These are phyloP conservation scores for Nemotelus nigrinus DNA, from an alignment of 2,888 invertebrate genomes.

Conservation along the genomic window DNA sequence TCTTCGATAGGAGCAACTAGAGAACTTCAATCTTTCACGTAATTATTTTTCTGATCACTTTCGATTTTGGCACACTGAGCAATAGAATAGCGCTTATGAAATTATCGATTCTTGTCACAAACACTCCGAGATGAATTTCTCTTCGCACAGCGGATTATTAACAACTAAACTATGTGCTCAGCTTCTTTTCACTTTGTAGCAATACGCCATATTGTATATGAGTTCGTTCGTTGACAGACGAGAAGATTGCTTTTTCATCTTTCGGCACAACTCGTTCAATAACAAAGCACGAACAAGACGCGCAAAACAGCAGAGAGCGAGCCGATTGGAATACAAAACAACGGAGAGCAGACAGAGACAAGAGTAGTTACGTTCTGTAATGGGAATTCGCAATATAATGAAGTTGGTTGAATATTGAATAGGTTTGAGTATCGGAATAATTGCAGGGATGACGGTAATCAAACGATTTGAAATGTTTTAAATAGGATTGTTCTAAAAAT, in stretches of 20 bases:
- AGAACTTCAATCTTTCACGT: no score
- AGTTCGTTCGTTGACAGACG: constrained; percentile 16
- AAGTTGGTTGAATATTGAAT: neutral
- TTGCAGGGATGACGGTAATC: no score
- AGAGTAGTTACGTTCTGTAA: neutral
- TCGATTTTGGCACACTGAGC: no score
- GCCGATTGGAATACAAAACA: neutral
- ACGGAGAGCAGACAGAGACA: neutral
- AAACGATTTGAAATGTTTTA: no score
- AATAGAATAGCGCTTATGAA: no score
- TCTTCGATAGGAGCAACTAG: no score
- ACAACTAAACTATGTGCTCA: neutral
- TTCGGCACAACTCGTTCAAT: neutral
- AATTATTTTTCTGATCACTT: no score
- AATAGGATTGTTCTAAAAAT: no score
- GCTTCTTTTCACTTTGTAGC: neutral
- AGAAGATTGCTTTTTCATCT: neutral
- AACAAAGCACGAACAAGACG: neutral
- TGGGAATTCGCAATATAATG: neutral
- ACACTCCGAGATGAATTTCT: no score
- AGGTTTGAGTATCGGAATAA: neutral
- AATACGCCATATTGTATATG: constrained; percentile 17
- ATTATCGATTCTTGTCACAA: no score
- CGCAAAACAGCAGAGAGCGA: neutral
- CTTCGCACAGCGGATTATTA: no score